These are phyloP conservation scores for Ciconia maguari DNA, from an alignment of 2,113 vertebrate genomes.

Conservation along the genomic window DNA sequence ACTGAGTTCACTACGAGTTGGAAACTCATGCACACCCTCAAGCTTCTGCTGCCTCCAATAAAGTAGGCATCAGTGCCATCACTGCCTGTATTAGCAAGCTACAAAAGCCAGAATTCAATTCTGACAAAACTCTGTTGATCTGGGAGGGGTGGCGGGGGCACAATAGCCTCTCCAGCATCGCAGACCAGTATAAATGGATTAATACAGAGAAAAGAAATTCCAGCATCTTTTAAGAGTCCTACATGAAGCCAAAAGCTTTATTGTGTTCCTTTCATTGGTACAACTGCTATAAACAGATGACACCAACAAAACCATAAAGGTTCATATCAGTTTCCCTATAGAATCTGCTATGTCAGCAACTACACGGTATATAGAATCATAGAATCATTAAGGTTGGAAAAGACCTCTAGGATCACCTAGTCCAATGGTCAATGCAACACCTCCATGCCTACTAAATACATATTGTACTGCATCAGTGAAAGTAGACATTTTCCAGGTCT, in stretches of 20 bases:
- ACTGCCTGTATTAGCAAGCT: neutral
- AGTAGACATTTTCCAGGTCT: neutral
- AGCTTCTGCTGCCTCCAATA: neutral
- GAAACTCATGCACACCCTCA: neutral
- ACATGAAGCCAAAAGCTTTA: neutral
- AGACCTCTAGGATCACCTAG: too few species aligned
- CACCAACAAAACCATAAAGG: neutral
- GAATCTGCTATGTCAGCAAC: neutral
- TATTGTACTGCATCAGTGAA: neutral
- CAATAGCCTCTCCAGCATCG: neutral
- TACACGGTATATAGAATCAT: neutral
- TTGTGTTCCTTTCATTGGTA: neutral
- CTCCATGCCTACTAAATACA: too few species aligned
- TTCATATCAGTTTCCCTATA: neutral
- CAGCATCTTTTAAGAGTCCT: neutral
- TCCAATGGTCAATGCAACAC: too few species aligned
- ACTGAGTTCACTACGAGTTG: neutral
- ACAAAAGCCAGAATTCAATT: neutral
- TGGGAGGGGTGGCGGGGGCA: too few species aligned
- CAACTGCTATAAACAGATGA: neutral
- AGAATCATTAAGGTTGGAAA: too few species aligned
- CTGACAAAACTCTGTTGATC: neutral
- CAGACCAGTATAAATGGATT: neutral
- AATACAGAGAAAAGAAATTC: neutral
- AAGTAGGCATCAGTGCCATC: neutral